Evolutionary conservation across 2,113 vertebrate species (phyloP).

Genomic region (Scartelaos histophorus): DNA sequence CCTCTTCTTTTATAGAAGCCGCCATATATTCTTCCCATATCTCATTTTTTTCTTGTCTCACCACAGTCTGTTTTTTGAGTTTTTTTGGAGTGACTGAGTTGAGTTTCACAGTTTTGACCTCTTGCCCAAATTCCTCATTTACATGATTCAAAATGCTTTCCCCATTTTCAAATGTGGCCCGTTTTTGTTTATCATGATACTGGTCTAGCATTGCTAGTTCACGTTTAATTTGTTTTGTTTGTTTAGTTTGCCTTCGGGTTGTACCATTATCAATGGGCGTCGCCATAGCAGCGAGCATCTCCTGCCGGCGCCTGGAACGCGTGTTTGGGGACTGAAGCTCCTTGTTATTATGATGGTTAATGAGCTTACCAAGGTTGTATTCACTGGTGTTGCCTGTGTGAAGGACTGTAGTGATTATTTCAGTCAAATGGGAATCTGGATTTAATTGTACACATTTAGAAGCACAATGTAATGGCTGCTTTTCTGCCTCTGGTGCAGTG

Average conservation of each 20-base stretch:
- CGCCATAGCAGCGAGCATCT: conserved; percentile 81
- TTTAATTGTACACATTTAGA: conserved; percentile 74
- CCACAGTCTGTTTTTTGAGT: conserved; percentile 4
- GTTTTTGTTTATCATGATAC: conserved; percentile 77
- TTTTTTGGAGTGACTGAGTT: conserved; percentile 1
- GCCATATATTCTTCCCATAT: conserved; percentile 19
- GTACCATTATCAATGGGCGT: conserved; percentile 80
- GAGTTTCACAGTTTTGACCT: not conserved
- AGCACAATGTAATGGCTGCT: conserved; percentile 60
- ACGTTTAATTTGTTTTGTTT: conserved; percentile 87
- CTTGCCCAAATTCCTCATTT: conserved; percentile 29
- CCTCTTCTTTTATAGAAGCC: conserved; percentile 35
- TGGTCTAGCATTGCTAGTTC: conserved; percentile 84
- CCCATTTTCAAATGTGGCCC: conserved; percentile 61
- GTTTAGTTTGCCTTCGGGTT: conserved; percentile 81
- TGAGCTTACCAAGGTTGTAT: conserved; percentile 89
- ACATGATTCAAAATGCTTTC: conserved; percentile 29
- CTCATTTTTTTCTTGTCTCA: conserved; percentile 32
- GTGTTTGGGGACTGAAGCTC: conserved; percentile 88
- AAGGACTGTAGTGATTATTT: conserved; percentile 90
- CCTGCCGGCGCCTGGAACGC: conserved; percentile 84
- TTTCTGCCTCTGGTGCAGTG: conserved; percentile 64
- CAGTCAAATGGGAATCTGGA: conserved; percentile 81
- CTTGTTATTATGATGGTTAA: conserved; percentile 83
- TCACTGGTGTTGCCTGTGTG: conserved; percentile 82